Base-by-base conservation (phyloP, 2,113 vertebrate species). In the Jacana jacana region DNA sequence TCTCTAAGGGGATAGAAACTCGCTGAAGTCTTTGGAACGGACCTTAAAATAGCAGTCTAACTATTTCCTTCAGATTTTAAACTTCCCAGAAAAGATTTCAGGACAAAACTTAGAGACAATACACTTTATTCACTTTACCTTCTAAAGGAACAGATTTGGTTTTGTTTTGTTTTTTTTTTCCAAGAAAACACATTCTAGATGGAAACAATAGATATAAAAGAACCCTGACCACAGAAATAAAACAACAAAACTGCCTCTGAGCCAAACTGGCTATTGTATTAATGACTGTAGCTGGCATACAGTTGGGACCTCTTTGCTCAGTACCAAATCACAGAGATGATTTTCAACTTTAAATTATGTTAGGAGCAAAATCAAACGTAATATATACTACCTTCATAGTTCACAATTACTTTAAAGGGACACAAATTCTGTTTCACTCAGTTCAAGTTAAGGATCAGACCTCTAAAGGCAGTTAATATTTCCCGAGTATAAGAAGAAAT, bases 241-340 rank as follows among this genome's bases (percentile, higher is more conserved):
- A 81, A 46, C 22, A 77, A 49, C 30, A 84, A 46, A 86, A 81
- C 55, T 72, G n/a, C n/a, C 48, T 44, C 49, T 44, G 33, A 75
- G 80, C 48, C 27, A 91, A 81, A 92, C 48, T 71, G 3, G 6
- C 40, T 72, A 13, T 65, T 92, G 39, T 42, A 68, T 22, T 88
- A 88, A 71, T 39, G 77, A 86, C 11, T 60, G 52, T 60, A 71
- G 63, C 37, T 68, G 68, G 70, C 90, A 71, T 3, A 78, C 33
- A 90, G 24, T 9, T 88, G 78, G 87, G 70, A 86, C 65, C 73
- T 86, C 91, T 75, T 81, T 81, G 64, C 86, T 90, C 17, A 75
- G 86, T 75, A 88, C 75, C 87, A 97, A 97, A 88, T 81, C 25
- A 79, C 84, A 91, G 89, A 86, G 90, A n/a, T 61, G 42, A 96